Percentiles rank a stretch among this genome's conserved stretches.
Conservation (phyloP, 2,888 invertebrate genomes). For the Aspidapion aeneum region DNA sequence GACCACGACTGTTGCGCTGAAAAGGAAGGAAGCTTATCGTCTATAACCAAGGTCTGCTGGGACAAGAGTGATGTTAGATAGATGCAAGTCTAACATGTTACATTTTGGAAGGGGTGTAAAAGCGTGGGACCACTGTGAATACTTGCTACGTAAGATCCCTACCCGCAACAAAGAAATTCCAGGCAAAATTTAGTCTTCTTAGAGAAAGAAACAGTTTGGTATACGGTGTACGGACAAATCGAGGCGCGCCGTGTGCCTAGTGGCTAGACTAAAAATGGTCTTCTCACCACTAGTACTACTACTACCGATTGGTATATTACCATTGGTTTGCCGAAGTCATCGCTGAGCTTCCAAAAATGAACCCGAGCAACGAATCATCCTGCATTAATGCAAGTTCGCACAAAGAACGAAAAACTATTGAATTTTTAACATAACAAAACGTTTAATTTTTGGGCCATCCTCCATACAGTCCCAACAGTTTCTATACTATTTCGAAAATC, state of each 20-base stretch:
- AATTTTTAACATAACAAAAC: too few species aligned
- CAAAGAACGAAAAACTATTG: too few species aligned
- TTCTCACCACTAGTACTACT: not conserved
- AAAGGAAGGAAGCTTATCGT: not conserved
- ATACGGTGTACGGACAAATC: not conserved
- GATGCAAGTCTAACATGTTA: not conserved
- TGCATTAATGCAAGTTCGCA: too few species aligned
- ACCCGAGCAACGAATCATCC: too few species aligned
- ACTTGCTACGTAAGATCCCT: not conserved
- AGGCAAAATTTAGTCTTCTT: not conserved
- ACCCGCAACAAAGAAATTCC: not conserved
- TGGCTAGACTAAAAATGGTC: not conserved
- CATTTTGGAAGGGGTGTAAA: not conserved
- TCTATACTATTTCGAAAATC: too few species aligned
- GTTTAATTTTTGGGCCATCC: too few species aligned
- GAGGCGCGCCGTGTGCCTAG: not conserved
- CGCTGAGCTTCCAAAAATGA: too few species aligned
- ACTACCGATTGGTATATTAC: too few species aligned
- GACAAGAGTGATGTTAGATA: not conserved
- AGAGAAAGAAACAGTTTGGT: not conserved
- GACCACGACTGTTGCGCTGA: too few species aligned
- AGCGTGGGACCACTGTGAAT: not conserved
- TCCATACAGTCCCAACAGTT: too few species aligned
- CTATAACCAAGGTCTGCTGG: not conserved
- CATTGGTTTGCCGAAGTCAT: too few species aligned